Evolutionary conservation across 2,888 invertebrate genomes (phyloP).

Genomic region (Nomada flava): DNA sequence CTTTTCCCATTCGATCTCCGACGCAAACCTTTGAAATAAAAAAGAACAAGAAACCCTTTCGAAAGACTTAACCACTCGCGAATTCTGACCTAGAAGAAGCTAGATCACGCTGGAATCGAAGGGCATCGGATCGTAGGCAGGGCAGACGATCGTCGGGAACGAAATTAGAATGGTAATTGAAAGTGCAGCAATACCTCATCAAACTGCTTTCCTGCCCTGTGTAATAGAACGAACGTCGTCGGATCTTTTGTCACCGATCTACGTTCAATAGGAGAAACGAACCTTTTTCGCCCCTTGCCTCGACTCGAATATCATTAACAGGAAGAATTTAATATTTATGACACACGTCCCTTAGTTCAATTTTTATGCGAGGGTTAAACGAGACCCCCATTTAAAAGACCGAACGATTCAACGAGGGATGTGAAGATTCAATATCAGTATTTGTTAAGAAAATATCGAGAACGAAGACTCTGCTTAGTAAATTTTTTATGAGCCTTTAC

Average conservation of each 20-base stretch:
- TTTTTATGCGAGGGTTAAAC: neutral
- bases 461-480: slow-evolving; percentile 14
- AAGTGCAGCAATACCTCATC: slow-evolving; percentile 29
- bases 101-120: slow-evolving; percentile 41
- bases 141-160: slow-evolving; percentile 29
- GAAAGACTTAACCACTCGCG: slow-evolving; percentile 29
- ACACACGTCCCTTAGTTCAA: neutral
- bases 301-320: neutral
- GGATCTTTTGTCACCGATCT: slow-evolving; percentile 20
- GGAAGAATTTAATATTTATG: neutral
- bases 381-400: no score
- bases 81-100: slow-evolving; percentile 29
- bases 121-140: slow-evolving; percentile 31
- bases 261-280: neutral
- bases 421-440: neutral
- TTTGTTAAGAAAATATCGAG: neutral
- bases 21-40: slow-evolving; percentile 24
- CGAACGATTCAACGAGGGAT: neutral
- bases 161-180: neutral
- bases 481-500: slow-evolving; percentile 3
- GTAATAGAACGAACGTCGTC: slow-evolving; percentile 13
- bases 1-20: slow-evolving; percentile 45
- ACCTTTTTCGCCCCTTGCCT: slow-evolving; percentile 9
- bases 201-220: slow-evolving; percentile 34
- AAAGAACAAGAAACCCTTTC: slow-evolving; percentile 14